Conservation (phyloP, 2,888 invertebrate genomes). For the Rotaria macrura region DNA sequence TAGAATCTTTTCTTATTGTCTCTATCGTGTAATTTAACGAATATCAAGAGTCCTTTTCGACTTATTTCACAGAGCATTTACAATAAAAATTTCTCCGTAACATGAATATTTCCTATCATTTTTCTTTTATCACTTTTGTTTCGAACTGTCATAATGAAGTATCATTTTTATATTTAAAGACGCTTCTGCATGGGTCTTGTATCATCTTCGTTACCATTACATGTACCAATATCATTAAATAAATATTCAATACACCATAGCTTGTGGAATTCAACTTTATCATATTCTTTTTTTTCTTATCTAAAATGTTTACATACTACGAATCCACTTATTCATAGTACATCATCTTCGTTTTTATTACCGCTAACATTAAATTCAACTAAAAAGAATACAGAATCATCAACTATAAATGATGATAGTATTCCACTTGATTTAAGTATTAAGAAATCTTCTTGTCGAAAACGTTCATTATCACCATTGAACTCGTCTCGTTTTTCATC, state of each 20-base stretch:
- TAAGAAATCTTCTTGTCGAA: neutral
- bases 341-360: neutral
- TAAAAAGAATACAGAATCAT: neutral
- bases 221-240: neutral
- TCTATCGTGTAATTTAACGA: too few relatives aligned
- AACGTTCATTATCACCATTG: too few relatives aligned
- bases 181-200: neutral
- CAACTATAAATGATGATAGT: neutral
- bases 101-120: too few relatives aligned
- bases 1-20: too few relatives aligned
- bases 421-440: slow-evolving; percentile 7
- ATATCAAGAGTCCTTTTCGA: too few relatives aligned
- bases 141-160: too few relatives aligned
- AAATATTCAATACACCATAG: neutral
- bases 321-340: neutral
- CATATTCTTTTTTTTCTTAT: neutral
- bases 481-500: too few relatives aligned
- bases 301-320: neutral
- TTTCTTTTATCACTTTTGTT: too few relatives aligned
- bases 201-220: neutral
- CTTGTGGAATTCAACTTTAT: neutral
- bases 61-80: too few relatives aligned
- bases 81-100: too few relatives aligned
- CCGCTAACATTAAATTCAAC: neutral
- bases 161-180: neutral